Evolutionary conservation across 1,140 invertebrate genomes (phyloP), one percentile per base, ranked within the genome.

Genomic region (Charaxes varanes): DNA sequence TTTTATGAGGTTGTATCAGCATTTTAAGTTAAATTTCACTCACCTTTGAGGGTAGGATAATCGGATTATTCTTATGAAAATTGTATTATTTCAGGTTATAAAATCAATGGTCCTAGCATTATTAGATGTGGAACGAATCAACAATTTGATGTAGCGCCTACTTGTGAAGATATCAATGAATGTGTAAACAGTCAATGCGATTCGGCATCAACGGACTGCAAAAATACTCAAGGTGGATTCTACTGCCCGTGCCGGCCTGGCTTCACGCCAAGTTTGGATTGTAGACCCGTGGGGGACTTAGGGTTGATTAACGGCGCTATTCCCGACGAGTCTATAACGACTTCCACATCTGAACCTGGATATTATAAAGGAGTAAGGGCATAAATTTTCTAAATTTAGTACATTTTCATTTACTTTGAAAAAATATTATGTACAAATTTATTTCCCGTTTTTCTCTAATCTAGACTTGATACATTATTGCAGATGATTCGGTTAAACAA

Each of bases 81-180:
- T n/a, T n/a, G n/a, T n/a, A 14, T 13, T 27, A 26, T 40, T 59
- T 41, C 33, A 83, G 79, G 76, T 21, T 83, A 64, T 40, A 81
- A 73, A 58, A 53, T 83, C 3, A 81, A 64, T 45, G 77, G 79
- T 37, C 91, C 91, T n/a, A 94, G 93, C 48, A 91, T 96, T 13
- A 91, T 98, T 42, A 91, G 90, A 58, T 98, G 97, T 71, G 94
- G 94, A 45, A 86, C 94, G 27, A 89, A 92, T 52, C 94, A 97
- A 74, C 84, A 89, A 40, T 97, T 98, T 56, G 90, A 92, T 41
- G 91, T 94, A 53, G 88, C 93, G 3, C 95, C 96, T 2, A 91
- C 87, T 37, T 97, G 95, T 62, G 92, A 95, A 87, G 96, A 98
- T 79, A 91, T 97, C 19, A 96, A 98, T 59, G 97, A 98, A 85